Evolutionary conservation across 2,113 vertebrate species (phyloP).

Genomic region (Symphodus melops): DNA sequence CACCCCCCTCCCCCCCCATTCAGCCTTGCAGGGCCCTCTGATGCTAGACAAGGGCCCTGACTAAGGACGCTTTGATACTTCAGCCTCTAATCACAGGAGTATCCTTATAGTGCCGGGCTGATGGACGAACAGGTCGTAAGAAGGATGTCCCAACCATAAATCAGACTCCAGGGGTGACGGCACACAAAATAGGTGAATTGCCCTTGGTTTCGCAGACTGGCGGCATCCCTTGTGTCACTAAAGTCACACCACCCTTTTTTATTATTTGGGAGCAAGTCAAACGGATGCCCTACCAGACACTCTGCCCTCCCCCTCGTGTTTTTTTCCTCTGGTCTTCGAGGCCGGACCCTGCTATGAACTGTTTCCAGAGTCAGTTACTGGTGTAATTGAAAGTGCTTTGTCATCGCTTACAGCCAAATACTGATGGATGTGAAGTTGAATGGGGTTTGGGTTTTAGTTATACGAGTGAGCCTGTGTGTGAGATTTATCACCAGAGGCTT

Average conservation of each 20-base stretch:
- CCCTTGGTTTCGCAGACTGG: constrained; percentile 77
- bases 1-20: constrained; percentile 57
- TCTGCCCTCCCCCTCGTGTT: constrained; percentile 66
- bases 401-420: constrained; percentile 90
- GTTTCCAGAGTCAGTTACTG: constrained; percentile 87
- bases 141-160: constrained; percentile 85
- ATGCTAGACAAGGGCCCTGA: constrained; percentile 77
- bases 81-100: constrained; percentile 81
- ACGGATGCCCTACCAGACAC: constrained; percentile 78
- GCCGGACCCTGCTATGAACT: constrained; percentile 85
- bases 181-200: constrained; percentile 84
- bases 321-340: constrained; percentile 60
- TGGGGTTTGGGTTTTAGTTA: constrained; percentile 93
- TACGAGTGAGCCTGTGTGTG: constrained; percentile 84
- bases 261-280: constrained; percentile 81
- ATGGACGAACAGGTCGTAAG: constrained; percentile 79
- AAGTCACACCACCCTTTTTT: constrained; percentile 78
- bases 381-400: constrained; percentile 90
- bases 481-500: constrained; percentile 89
- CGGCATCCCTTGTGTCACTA: constrained; percentile 77
- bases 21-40: constrained; percentile 75
- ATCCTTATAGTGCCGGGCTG: constrained; percentile 75
- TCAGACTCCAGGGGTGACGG: constrained; percentile 84
- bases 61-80: constrained; percentile 81
- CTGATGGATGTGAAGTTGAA: constrained; percentile 93